Evolutionary conservation across 2,113 vertebrate species (phyloP), one percentile per base, ranked within the genome.

Genomic region (Apteryx mantelli): DNA sequence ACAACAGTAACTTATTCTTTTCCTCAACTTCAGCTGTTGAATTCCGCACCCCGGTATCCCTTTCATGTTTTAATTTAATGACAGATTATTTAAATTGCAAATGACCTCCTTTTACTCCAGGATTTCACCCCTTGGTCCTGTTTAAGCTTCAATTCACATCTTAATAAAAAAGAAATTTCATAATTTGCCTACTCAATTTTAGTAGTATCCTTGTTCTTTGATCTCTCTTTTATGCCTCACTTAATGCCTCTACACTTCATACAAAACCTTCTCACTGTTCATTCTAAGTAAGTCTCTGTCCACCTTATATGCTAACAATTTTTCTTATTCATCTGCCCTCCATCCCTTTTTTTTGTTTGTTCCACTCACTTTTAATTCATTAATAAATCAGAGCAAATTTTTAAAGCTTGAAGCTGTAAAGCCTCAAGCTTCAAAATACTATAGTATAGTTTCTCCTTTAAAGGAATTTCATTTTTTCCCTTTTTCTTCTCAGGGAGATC

Each of bases 21-120:
- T 88, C 78, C 46, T 91, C 19, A 71, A 6, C 17, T 76, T 86
- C 56, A 89, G 6, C 19, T 60, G 15, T 38, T 88, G 52, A 88
- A 55, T 64, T 84, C 9, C 55, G 61, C 28, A 64, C 14, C 4
- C 10, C 58, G 11, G 10, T 48, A 46, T 70, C 10, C 2, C 20
- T 94, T 94, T 71, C 73, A 84, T 71, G 28, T 68, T 91, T 93
- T 64, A 85, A 91, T 75, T 68, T 8, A 92, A 38, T 81, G 60
- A 84, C 18, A 92, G 44, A 61, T 52, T 79, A 75, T 81, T 91
- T 95, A 68, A 84, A 92, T 91, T 89, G 11, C 44, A 93, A 80
- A 94, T 88, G 0, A 50, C 46, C 13, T 94, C 11, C 7, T 63
- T 88, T 93, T 2, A 1, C 25, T 86, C 19, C n/a, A 82, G 73